Evolutionary conservation across 53 echinoderm and acorn worm genomes (phyloP).

Genomic region (Echinometra lucunter): DNA sequence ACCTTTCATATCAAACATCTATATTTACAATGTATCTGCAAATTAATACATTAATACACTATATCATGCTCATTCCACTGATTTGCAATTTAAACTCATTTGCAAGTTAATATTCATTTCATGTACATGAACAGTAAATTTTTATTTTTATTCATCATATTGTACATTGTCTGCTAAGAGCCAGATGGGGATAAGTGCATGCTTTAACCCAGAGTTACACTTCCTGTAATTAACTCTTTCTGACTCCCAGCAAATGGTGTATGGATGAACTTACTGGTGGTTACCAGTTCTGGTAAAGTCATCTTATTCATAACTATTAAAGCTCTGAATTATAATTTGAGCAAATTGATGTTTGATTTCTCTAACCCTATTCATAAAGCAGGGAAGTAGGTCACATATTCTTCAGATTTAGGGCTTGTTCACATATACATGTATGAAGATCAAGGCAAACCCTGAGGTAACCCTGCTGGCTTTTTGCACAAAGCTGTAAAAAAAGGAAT

Average conservation of each 20-base stretch:
- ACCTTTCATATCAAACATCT: neutral
- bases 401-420: neutral
- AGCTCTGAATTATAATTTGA: neutral
- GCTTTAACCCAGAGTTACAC: too few species aligned
- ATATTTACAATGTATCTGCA: too few species aligned
- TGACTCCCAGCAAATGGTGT: neutral
- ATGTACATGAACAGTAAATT: neutral
- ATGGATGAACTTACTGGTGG: too few species aligned
- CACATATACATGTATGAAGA: too few species aligned
- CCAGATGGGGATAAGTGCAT: neutral
- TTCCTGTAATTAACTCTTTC: neutral
- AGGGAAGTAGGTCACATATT: neutral
- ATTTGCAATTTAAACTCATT: neutral
- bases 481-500: too few species aligned
- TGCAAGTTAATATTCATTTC: slow-evolving; percentile 1
- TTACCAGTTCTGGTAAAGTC: neutral
- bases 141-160: neutral
- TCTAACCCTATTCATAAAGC: neutral
- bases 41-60: neutral
- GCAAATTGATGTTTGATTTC: neutral
- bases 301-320: neutral
- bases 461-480: too few species aligned
- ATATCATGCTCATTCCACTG: neutral
- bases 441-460: too few species aligned
- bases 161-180: neutral